Base-by-base conservation (phyloP, 2,888 invertebrate species). In the Marronus borbonicus region DNA sequence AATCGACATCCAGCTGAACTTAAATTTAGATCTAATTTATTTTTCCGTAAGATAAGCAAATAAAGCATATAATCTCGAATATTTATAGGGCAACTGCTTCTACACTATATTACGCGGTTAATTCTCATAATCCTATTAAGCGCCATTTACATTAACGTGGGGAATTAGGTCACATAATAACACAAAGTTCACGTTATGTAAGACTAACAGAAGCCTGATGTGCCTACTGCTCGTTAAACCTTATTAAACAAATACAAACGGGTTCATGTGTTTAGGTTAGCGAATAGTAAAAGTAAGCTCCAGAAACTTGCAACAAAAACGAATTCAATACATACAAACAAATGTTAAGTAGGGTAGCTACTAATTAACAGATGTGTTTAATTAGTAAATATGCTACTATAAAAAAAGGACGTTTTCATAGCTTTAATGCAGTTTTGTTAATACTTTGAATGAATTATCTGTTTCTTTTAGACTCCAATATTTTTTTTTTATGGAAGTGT, bases 141-240 rank as follows among this genome's bases (percentile, higher is more conserved):
- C 72, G 39, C 60, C 60, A 60, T 60, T 60, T 60, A 44, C 72
- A 74, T 74, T 60, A 60, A 49, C 72, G 60, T 49, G 28, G 14
- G 20, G 60, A 74, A 74, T 74, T 74, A 74, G 72, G 72, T 74
- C 72, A 72, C 55, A 20, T 60, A 72, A 60, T 72, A 74, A 24
- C 60, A 39, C 60, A 58, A 74, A 62, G 72, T 60, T 60, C 72
- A 62, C 72, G 60, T 68, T 68, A 50, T 14, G 68, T 50, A 74
- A 74, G 20, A 60, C 36, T 60, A 44, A 5, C 58, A 55, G 72
- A 72, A 58, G 72, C 39, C 44, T 17, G 17, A 58, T 20, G 55
- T 72, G 31, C 31, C 36, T 58, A 12, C 66, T 58, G 20, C 66
- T 68, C 68, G 68, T 74, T 74, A 74, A 74, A 60, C 44, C 60